Evolutionary conservation across 1,140 invertebrate genomes (phyloP).

Genomic region (Neodiprion lecontei): DNA sequence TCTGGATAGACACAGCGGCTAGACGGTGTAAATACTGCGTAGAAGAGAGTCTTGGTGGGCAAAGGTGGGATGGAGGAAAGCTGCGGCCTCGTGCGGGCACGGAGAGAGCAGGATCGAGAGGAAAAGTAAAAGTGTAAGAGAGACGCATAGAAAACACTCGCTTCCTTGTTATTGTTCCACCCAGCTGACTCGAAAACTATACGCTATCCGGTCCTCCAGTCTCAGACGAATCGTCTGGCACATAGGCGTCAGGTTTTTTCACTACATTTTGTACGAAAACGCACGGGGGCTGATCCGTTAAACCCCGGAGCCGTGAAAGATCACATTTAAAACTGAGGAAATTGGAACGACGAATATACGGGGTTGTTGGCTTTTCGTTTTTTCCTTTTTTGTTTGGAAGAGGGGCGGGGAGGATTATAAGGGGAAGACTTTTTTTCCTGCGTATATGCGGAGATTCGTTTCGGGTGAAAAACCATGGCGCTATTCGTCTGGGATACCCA

Average conservation of each 20-base stretch:
- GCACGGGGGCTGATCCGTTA: not conserved
- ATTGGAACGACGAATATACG: no score
- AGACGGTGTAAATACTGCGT: not conserved
- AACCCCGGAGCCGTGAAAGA: no score
- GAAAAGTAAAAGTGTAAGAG: slow-evolving; percentile 15
- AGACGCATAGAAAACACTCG: slow-evolving; percentile 18
- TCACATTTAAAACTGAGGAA: no score
- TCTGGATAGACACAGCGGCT: not conserved
- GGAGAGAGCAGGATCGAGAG: slow-evolving; percentile 20
- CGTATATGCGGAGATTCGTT: not conserved
- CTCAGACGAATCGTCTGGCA: not conserved
- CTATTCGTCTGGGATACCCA: not conserved
- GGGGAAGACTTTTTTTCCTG: not conserved
- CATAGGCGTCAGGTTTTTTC: not conserved
- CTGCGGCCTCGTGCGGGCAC: slow-evolving; percentile 11
- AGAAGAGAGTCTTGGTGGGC: not conserved
- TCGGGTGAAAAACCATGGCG: not conserved
- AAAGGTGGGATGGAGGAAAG: not conserved
- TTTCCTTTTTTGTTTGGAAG: no score
- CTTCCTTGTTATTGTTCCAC: slow-evolving; percentile 16
- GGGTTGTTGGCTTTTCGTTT: no score
- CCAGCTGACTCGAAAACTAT: slow-evolving; percentile 10
- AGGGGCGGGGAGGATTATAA: not conserved
- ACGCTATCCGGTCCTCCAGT: slow-evolving; percentile 10
- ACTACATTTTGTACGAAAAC: not conserved